Conservation (phyloP, 2,113 vertebrate genomes). For the Coryphaenoides rupestris region DNA sequence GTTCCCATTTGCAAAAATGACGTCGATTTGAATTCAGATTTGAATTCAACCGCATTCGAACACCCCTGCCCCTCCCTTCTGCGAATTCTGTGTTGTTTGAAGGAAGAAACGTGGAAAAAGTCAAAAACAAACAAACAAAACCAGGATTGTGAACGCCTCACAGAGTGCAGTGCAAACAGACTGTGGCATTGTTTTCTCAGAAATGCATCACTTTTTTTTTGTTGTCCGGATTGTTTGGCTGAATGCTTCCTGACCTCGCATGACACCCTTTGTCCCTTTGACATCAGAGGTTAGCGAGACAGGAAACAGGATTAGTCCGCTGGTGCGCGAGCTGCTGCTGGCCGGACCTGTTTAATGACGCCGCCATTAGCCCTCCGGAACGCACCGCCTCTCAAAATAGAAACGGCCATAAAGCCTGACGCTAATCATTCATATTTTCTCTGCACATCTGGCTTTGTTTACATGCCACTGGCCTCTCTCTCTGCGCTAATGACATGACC, state of each 20-base stretch:
- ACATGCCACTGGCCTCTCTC: conserved; percentile 22
- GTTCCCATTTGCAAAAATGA: too few species aligned
- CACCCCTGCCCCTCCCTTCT: too few species aligned
- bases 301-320: conserved; percentile 86
- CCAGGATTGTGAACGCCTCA: conserved; percentile 7
- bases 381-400: conserved; percentile 86
- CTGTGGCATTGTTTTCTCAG: conserved; percentile 29
- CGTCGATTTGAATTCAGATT: too few species aligned
- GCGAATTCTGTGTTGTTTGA: too few species aligned
- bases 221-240: conserved; percentile 83
- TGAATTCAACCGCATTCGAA: too few species aligned
- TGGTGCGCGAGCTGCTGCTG: conserved; percentile 61
- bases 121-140: conserved; percentile 10
- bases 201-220: conserved; percentile 45
- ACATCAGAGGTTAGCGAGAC: conserved; percentile 90
- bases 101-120: background rate
- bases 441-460: conserved; percentile 72
- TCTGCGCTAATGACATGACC: conserved; percentile 6
- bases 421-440: conserved; percentile 63
- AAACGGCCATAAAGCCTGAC: conserved; percentile 65
- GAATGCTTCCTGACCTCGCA: conserved; percentile 75
- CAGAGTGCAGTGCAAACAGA: conserved; percentile 21
- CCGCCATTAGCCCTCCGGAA: conserved; percentile 83
- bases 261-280: conserved; percentile 84
- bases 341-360: conserved; percentile 88